Conservation (phyloP, 92 coral and sea anemone genomes). For the Heliopora coerulea region DNA sequence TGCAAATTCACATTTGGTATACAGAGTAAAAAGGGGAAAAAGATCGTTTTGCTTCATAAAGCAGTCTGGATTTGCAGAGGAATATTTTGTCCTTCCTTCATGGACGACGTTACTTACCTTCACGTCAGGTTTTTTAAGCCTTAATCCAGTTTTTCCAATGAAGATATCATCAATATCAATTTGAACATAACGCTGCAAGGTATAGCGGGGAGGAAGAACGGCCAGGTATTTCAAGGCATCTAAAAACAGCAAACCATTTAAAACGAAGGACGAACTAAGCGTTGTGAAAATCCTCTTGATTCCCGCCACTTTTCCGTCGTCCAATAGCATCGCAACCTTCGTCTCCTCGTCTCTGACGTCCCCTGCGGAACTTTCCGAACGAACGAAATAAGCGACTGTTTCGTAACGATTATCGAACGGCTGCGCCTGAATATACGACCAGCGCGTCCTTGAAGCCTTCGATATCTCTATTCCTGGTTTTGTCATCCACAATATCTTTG, state of each 20-base stretch:
- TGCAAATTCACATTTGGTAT: too few species aligned
- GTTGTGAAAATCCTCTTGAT: conserved; percentile 83
- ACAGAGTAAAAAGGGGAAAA: too few species aligned
- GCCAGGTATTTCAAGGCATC: conserved; percentile 81
- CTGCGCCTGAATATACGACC: conserved; percentile 64
- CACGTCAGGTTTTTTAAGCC: conserved; percentile 80
- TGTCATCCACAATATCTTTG: conserved; percentile 71
- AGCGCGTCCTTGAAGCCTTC: conserved; percentile 71
- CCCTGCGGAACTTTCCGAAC: conserved; percentile 37
- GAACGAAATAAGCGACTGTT: conserved; percentile 71
- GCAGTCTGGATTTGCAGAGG: background rate
- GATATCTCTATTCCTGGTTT: conserved; percentile 68
- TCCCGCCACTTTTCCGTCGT: conserved; percentile 73
- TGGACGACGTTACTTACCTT: conserved; percentile 49
- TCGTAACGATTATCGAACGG: conserved; percentile 69
- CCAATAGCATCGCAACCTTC: conserved; percentile 73
- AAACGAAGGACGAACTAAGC: conserved; percentile 86
- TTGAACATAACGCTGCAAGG: conserved; percentile 75
- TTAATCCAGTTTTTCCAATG: conserved; percentile 75
- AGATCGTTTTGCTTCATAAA: background rate
- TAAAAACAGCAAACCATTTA: conserved; percentile 78
- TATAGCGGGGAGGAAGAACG: conserved; percentile 55
- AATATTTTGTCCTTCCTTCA: too few species aligned
- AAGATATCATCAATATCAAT: conserved; percentile 93
- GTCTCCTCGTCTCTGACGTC: conserved; percentile 35